Evolutionary conservation across 23 tunicate species (phyloP).

Genomic region (Oikopleura dioica): DNA sequence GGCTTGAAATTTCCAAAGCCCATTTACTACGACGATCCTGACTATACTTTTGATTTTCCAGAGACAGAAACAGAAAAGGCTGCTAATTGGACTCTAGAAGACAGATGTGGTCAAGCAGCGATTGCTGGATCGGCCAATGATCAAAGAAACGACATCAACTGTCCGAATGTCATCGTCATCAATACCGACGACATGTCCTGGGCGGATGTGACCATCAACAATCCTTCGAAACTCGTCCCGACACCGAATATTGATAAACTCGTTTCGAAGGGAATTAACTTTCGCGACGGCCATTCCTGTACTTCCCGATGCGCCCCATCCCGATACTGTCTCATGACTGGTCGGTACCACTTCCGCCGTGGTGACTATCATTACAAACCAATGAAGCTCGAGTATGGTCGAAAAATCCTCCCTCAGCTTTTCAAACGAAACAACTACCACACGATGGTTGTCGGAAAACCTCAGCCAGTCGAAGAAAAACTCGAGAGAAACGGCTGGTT

Average conservation of each 20-base stretch:
- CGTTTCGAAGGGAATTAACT: slow-evolving; percentile 3
- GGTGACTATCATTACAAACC: slow-evolving; percentile 9
- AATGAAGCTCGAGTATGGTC: background rate
- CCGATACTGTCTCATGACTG: background rate
- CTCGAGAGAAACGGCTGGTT: background rate
- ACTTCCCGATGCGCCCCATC: slow-evolving; percentile 11
- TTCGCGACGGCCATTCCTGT: slow-evolving; percentile 1
- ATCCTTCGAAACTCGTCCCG: slow-evolving; percentile 3
- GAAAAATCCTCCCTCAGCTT: slow-evolving; percentile 3
- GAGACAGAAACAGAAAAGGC: background rate
- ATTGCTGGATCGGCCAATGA: background rate
- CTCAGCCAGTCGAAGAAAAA: slow-evolving; percentile 8
- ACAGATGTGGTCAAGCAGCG: slow-evolving; percentile 8
- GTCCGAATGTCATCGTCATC: background rate
- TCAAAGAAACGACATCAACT: background rate
- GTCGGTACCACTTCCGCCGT: slow-evolving; percentile 1
- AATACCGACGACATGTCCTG: slow-evolving; percentile 11
- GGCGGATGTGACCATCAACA: background rate
- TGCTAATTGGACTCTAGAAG: background rate
- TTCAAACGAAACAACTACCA: slow-evolving; percentile 5
- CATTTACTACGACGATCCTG: no score
- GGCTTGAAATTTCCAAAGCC: no score
- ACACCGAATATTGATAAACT: background rate
- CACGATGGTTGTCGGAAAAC: slow-evolving; percentile 13
- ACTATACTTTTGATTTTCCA: background rate